A percentile compares a stretch with the other conserved stretches of the same genome.
These are phyloP conservation scores for Calameuta idolon DNA, from an alignment of 2,888 invertebrate species.

Conservation along the genomic window DNA sequence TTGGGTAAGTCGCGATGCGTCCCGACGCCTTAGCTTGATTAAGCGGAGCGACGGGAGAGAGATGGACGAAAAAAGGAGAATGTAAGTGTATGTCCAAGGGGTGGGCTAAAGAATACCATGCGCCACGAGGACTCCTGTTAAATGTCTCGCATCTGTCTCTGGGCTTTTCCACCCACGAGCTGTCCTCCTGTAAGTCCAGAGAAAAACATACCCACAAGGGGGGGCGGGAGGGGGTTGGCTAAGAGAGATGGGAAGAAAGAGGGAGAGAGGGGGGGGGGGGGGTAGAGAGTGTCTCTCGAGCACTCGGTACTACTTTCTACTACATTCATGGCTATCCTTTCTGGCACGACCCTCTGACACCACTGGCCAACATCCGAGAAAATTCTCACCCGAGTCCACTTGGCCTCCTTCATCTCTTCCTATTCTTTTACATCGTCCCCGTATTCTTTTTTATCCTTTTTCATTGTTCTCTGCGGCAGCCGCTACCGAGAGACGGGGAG, in stretches of 20 bases:
- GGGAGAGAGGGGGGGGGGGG: not conserved
- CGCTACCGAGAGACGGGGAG: not conserved
- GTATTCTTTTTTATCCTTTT: not conserved
- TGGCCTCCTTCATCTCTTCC: not conserved
- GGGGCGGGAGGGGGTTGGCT: not conserved
- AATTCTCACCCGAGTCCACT: constrained; percentile 23
- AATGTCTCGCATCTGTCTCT: constrained; percentile 62
- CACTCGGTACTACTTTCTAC: constrained; percentile 17
- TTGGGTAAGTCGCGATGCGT: constrained; percentile 32
- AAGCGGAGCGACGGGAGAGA: constrained; percentile 37
- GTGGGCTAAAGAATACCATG: constrained; percentile 38
- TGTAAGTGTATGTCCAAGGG: not conserved
- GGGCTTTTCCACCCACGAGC: constrained; percentile 44
- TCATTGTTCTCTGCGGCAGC: not conserved
- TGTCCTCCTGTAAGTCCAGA: constrained; percentile 18
- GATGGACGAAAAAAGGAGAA: not conserved
- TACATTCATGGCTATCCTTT: constrained; percentile 36
- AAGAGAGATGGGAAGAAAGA: constrained; percentile 8
- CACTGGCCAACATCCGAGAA: constrained; percentile 21
- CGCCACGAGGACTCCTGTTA: constrained; percentile 47
- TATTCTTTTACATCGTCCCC: not conserved
- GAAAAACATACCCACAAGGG: not conserved
- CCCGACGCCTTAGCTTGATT: constrained; percentile 59
- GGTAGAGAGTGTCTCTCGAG: constrained; percentile 6
- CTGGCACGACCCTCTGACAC: constrained; percentile 23